Percentiles rank a stretch among this genome's conserved stretches.
These are phyloP conservation scores for Meriones unguiculatus DNA, from an alignment of 2,113 vertebrate genomes.

Conservation along the genomic window DNA sequence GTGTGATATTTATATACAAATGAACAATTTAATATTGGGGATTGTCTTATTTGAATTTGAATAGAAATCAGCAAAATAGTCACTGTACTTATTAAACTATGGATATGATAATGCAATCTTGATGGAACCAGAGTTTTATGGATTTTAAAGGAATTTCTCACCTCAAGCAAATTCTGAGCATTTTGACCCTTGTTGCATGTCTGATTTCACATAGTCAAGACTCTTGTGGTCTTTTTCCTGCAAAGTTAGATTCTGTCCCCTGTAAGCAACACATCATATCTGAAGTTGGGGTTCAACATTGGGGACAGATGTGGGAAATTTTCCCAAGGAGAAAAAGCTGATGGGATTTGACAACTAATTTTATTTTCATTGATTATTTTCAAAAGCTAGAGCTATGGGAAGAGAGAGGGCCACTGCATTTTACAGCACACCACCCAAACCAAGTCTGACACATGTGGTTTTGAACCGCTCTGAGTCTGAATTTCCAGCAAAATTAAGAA, in stretches of 20 bases:
- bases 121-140: neutral
- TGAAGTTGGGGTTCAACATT: constrained; percentile 14
- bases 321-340: constrained; percentile 18
- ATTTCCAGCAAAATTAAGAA: constrained; percentile 64
- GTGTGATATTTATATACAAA: neutral
- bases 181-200: neutral
- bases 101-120: neutral
- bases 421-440: constrained; percentile 50
- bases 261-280: neutral
- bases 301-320: neutral
- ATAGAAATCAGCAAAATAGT: neutral
- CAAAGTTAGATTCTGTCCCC: constrained; percentile 10
- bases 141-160: neutral
- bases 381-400: constrained; percentile 15
- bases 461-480: constrained; percentile 43
- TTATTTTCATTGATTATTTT: constrained; percentile 66
- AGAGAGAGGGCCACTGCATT: neutral
- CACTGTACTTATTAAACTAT: neutral
- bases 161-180: neutral
- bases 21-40: neutral
- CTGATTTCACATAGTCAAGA: neutral
- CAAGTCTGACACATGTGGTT: constrained; percentile 53
- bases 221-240: neutral
- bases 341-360: constrained; percentile 44
- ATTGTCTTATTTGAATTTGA: constrained; percentile 18